Base-by-base conservation (phyloP, 2,888 invertebrate species). In the Catocala sponsa region DNA sequence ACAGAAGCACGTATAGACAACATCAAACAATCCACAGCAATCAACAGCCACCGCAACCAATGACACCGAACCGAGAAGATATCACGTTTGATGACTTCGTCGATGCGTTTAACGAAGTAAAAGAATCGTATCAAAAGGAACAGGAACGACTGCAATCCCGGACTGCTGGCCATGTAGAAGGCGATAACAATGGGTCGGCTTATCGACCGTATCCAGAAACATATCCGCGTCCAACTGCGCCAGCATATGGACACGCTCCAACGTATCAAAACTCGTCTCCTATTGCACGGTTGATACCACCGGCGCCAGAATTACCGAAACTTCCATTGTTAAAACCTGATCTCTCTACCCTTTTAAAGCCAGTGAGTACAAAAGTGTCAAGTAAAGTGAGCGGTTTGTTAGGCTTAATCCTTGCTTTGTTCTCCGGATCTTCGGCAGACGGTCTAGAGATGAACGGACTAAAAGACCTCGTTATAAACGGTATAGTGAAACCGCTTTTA, bases 401-500 rank as follows among this genome's bases (percentile, higher is more conserved):
- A 38, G 81, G 89, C 25, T 77, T 94, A 50, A 80, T 91, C 9
- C 74, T 91, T 13, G 79, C 89, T 33, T 77, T 94, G 7, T 73
- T 94, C 25, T 83, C 86, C 0, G 89, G 92, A 13, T 82, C 88
- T 0, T 65, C 82, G 5, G 70, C 84, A 0, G 86, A 86, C 33
- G 87, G 85, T 55, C 66, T 84, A 2, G 81, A 88, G 65, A 55
- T 89, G 48, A 84, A 81, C 69, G 92, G 92, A 11, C 83, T 94
- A 35, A 90, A 88, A 65, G 91, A 90, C 42, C 72, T 91, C 5
- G 72, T 92, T 13, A 82, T 91, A 44, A 89, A 92, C 44, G 91
- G 92, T 7, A 87, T 94, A 60, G 68, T 94, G 43, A 91, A 84
- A 63, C 92, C 94, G 1, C 78, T 94, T 6, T 74, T 92, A 42